These are phyloP conservation scores for Micromussa lordhowensis DNA, from an alignment of 92 coral and sea anemone genomes.

Conservation along the genomic window DNA sequence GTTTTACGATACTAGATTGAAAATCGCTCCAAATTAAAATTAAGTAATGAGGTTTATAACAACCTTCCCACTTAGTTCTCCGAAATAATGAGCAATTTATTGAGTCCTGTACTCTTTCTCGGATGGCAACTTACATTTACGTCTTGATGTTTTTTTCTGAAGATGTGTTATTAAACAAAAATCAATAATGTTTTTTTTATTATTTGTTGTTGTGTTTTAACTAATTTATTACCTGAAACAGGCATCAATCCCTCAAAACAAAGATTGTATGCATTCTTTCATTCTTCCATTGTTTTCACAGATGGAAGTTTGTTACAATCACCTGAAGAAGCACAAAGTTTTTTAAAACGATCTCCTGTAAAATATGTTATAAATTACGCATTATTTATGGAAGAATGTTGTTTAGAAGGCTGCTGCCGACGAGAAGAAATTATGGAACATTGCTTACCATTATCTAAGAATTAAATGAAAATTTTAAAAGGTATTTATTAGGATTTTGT, in stretches of 20 bases:
- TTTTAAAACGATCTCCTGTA: constrained; percentile 4
- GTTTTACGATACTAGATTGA: no score
- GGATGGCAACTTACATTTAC: neutral
- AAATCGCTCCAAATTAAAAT: no score
- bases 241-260: no score
- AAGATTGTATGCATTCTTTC: neutral
- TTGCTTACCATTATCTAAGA: neutral
- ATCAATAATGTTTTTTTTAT: no score
- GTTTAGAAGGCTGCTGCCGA: constrained; percentile 32
- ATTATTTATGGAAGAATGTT: constrained; percentile 49
- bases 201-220: no score
- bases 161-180: no score
- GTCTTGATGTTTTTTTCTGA: no score
- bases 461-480: neutral
- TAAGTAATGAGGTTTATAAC: no score
- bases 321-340: constrained; percentile 27
- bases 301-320: constrained; percentile 22
- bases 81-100: no score
- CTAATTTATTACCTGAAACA: no score
- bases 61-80: no score
- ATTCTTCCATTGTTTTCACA: neutral
- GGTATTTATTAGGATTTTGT: neutral
- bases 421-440: constrained; percentile 37
- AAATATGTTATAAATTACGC: constrained; percentile 12
- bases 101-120: neutral